Evolutionary conservation across 2,797 vertebrate genomes (phyloP).

Genomic region (Thamnophis elegans): DNA sequence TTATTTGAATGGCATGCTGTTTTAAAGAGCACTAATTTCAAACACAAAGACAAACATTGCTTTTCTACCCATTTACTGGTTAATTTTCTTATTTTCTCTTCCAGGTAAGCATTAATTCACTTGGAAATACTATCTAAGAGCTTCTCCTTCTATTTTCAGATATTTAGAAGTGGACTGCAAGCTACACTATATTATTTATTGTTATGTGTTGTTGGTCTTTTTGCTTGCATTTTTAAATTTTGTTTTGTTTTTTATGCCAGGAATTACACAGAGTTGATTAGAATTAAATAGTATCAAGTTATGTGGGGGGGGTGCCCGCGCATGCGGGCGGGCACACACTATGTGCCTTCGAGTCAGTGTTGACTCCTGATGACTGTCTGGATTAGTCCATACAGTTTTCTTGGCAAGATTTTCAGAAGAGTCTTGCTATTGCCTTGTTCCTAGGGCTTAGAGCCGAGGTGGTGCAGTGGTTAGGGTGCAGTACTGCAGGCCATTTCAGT

Average conservation of each 20-base stretch:
- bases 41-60: conserved; percentile 19
- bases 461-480: too few relatives aligned
- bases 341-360: not conserved
- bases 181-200: not conserved
- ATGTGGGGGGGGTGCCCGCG: rapidly evolving
- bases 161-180: not conserved
- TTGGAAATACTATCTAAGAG: not conserved
- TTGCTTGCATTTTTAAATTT: not conserved
- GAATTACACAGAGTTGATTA: not conserved
- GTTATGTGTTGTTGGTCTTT: not conserved
- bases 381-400: not conserved
- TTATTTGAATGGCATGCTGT: conserved; percentile 32
- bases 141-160: not conserved
- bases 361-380: not conserved
- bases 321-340: too few relatives aligned
- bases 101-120: not conserved
- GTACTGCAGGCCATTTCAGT: too few relatives aligned
- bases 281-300: not conserved
- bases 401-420: not conserved
- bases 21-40: conserved; percentile 50
- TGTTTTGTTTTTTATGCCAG: not conserved
- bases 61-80: conserved; percentile 29
- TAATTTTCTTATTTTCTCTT: not conserved
- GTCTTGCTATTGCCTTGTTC: not conserved
- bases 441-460: not conserved